A percentile compares a stretch with the other conserved stretches of the same genome.
Evolutionary conservation across 23 tunicate genomes (phyloP).

Genomic region (Styela plicata): DNA sequence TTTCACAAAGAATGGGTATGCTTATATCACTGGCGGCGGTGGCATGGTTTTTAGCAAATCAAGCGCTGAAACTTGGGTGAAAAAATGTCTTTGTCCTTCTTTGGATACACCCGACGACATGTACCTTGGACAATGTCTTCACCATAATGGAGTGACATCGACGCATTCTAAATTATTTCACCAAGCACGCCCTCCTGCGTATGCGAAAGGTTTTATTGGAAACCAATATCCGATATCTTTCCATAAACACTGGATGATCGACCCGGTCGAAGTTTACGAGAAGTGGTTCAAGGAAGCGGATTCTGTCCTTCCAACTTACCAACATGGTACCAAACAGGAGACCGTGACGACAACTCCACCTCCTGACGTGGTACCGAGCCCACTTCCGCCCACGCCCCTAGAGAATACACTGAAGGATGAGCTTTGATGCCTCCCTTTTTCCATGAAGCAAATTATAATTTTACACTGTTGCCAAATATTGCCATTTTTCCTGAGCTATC

Average conservation of each 20-base stretch:
- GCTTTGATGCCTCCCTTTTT: slow-evolving; percentile 25
- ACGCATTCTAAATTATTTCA: slow-evolving; percentile 81
- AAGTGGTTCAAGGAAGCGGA: slow-evolving; percentile 70
- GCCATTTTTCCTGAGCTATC: neutral
- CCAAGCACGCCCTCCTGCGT: slow-evolving; percentile 94
- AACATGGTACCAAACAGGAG: neutral
- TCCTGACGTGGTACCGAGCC: slow-evolving; percentile 42
- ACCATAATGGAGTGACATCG: slow-evolving; percentile 47
- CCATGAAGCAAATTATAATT: neutral
- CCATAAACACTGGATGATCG: slow-evolving; percentile 91
- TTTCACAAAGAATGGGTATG: slow-evolving; percentile 54
- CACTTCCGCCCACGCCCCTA: slow-evolving; percentile 80
- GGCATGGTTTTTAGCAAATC: slow-evolving; percentile 77
- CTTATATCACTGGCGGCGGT: slow-evolving; percentile 97
- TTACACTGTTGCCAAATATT: neutral
- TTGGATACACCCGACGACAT: slow-evolving; percentile 88
- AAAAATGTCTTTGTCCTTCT: slow-evolving; percentile 65
- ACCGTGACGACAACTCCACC: slow-evolving; percentile 31
- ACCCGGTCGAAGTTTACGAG: slow-evolving; percentile 75
- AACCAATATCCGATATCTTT: slow-evolving; percentile 81
- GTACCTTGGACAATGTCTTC: slow-evolving; percentile 71
- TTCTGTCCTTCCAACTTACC: slow-evolving; percentile 4
- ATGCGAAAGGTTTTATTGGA: slow-evolving; percentile 62
- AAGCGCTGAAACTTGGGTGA: slow-evolving; percentile 60
- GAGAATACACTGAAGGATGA: slow-evolving; percentile 63